A percentile compares a stretch with the other conserved stretches of the same genome.
These are phyloP conservation scores for Fissipunctia ypsillon DNA, from an alignment of 2,888 invertebrate genomes.

Conservation along the genomic window DNA sequence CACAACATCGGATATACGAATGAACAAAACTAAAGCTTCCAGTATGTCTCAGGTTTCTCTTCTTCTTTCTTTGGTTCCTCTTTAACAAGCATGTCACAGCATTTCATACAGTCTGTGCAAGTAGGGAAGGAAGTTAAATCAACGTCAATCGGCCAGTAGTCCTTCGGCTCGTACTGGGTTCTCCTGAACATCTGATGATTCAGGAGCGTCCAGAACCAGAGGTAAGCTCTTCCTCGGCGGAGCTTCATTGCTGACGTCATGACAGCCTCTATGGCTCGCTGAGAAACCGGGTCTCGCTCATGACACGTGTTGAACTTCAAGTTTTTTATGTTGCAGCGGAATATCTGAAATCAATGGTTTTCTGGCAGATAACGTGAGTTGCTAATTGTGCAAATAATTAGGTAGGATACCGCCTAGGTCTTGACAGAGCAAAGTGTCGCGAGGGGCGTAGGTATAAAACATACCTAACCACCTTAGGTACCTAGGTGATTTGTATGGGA, in stretches of 20 bases:
- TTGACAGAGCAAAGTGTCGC: not conserved
- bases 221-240: slow-evolving; percentile 73
- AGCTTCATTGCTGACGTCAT: slow-evolving; percentile 74
- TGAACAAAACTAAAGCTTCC: not conserved
- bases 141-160: slow-evolving; percentile 73
- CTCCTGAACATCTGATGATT: slow-evolving; percentile 76
- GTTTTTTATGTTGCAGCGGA: slow-evolving; percentile 83
- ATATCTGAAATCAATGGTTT: slow-evolving; percentile 72
- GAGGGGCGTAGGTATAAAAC: not conserved
- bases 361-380: not conserved
- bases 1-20: not conserved
- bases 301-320: slow-evolving; percentile 78
- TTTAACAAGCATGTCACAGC: slow-evolving; percentile 67
- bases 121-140: slow-evolving; percentile 42
- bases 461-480: not conserved
- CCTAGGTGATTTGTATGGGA: not conserved
- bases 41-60: not conserved
- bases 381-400: not conserved
- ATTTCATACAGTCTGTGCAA: slow-evolving; percentile 68
- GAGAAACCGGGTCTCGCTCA: slow-evolving; percentile 77
- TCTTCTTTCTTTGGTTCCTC: slow-evolving; percentile 18
- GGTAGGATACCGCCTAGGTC: not conserved
- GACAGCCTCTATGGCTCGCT: slow-evolving; percentile 79
- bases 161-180: slow-evolving; percentile 71
- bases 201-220: slow-evolving; percentile 78